Base-by-base conservation (phyloP, 2,888 invertebrate species). In the Tineola bisselliella region DNA sequence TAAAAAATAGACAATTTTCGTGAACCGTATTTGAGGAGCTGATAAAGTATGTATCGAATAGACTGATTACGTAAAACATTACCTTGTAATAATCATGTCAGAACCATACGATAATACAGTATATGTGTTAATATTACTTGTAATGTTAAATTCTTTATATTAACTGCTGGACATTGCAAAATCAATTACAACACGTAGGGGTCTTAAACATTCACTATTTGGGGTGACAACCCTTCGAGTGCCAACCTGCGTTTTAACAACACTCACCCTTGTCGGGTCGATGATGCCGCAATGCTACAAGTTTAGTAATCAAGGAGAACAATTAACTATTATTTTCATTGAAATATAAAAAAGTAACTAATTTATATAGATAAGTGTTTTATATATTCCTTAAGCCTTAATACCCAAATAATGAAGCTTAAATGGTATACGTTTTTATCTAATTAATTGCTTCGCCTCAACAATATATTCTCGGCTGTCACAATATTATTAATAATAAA, bases 61-160 rank as follows among this genome's bases (percentile, higher is more conserved):
- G 12, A 3, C 2, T n/a, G 43, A 48, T 48, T 48, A 48, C 48
- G 48, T 48, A 48, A 48, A 48, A n/a, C 15, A 15, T 48, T 48
- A 48, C 48, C 48, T 48, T 48, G 48, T 48, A 48, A 48, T 48
- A 48, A 48, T 48, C 48, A 17, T 17, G 48, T 17, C 48, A 48
- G 48, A 48, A 48, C 6, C 48, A 15, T 13, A 13, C n/a, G 48
- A 48, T 38, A 15, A 48, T 13, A 15, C 13, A 48, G 2, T 48
- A 48, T 48, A 17, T n/a, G n/a, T n/a, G n/a, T 48, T 17, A 15
- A 48, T 48, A 48, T 15, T 15, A 13, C 48, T 4, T 38, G 38
- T n/a, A 6, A 25, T 6, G 2, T 25, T 25, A 25, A 4, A 25
- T 4, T 4, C 6, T 25, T 25, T 4, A 25, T 25, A 25, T 2